Conservation (phyloP, 53 echinoderm and acorn worm genomes). For the Zoroaster sp. region DNA sequence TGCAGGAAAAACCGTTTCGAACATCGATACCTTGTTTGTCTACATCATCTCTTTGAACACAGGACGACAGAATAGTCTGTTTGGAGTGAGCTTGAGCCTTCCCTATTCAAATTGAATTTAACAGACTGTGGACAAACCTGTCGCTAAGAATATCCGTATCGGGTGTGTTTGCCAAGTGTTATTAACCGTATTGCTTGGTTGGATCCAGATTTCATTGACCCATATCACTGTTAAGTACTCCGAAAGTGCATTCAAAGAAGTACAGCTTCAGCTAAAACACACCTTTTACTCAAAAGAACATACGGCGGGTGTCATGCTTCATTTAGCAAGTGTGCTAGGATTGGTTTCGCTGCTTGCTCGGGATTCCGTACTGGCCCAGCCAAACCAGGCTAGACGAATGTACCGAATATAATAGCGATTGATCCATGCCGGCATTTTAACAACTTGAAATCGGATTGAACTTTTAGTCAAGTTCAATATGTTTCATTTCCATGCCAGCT, state of each 20-base stretch:
- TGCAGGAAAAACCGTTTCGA: too few species aligned
- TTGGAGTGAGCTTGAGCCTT: too few species aligned
- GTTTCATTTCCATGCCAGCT: neutral
- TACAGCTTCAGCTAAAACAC: neutral
- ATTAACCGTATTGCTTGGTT: neutral
- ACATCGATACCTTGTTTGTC: too few species aligned
- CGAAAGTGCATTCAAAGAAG: neutral
- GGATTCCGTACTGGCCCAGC: neutral
- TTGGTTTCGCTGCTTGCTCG: neutral
- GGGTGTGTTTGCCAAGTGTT: neutral
- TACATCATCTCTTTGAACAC: too few species aligned
- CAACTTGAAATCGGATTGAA: neutral
- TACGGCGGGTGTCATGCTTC: neutral
- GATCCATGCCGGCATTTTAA: neutral
- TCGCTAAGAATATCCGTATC: neutral
- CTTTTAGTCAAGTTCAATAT: neutral
- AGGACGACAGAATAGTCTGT: too few species aligned
- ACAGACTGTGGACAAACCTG: neutral
- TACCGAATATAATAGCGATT: neutral
- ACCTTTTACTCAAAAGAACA: neutral
- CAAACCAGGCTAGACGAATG: neutral
- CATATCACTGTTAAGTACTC: neutral
- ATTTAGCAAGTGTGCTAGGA: neutral
- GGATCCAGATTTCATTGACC: neutral
- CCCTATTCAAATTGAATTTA: neutral